Base-by-base conservation (phyloP, 2,113 vertebrate genomes). In the Oryzias curvinotus region DNA sequence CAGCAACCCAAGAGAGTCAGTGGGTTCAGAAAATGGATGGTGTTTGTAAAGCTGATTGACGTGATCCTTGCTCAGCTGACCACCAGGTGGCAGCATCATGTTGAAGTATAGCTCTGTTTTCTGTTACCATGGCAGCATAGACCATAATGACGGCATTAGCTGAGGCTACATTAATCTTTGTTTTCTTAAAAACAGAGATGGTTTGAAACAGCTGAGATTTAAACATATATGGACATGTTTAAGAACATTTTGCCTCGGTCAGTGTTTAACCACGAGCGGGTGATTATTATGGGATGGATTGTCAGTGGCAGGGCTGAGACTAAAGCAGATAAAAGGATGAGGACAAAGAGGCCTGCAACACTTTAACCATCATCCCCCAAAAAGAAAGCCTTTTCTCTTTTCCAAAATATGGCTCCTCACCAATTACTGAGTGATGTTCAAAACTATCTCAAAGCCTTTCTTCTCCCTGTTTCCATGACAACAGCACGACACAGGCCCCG, bases 381-480 rank as follows among this genome's bases (percentile, higher is more conserved):
- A 50, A 28, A 66, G 59, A 52, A 77, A 78, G 60, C 58, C 58
- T 61, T 62, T 78, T 90, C 42, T 69, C 63, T 78, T 78, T 85
- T 66, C 80, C 62, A 82, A 84, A 92, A 92, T 90, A 91, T 89
- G 88, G 88, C 84, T 87, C 60, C 87, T 71, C 61, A 57, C 81
- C 86, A 88, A 88, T 90, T 70, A 90, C 89, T 68, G 83, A 87
- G 78, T 62, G 84, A 85, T 90, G 85, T 85, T 90, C 84, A 80
- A 71, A 87, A 88, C 87, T 86, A 80, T 83, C 89, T 72, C 76
- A 2, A 25, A 78, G 73, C 86, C 83, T 90, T 91, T 91, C 88
- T 90, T 90, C 82, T 89, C 75, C 62, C 73, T 87, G 92, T 93
- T 93, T 90, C 92, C 88, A 93, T 93, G 91, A 90, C 89, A 85